These are phyloP conservation scores for Leptothorax acervorum DNA, from an alignment of 2,888 invertebrate genomes.

Conservation along the genomic window DNA sequence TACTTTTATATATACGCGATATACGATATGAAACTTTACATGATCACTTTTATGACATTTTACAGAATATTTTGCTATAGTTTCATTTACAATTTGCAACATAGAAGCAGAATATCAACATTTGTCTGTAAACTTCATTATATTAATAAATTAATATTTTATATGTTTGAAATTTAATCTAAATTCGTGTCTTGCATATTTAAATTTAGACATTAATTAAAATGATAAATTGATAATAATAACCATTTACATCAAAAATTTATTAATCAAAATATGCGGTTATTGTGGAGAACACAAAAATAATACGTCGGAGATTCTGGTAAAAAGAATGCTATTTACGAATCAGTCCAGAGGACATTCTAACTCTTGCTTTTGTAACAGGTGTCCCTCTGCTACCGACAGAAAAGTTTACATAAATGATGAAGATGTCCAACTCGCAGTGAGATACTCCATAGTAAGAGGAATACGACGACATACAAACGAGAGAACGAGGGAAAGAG, in stretches of 20 bases:
- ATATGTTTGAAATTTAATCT: neutral
- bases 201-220: neutral
- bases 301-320: neutral
- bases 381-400: conserved; percentile 53
- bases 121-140: neutral
- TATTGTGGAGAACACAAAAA: neutral
- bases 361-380: conserved; percentile 43
- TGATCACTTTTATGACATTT: conserved; percentile 70
- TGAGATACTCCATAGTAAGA: conserved; percentile 38
- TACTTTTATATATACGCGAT: conserved; percentile 62
- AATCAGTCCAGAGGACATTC: neutral
- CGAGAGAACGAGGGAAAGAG: conserved; percentile 71
- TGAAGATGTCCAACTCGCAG: conserved; percentile 57
- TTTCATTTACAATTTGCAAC: neutral
- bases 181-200: neutral
- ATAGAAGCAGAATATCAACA: neutral
- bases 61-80: neutral
- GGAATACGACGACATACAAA: conserved; percentile 53
- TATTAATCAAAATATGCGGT: neutral
- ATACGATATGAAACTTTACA: conserved; percentile 59
- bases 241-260: neutral
- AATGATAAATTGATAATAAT: neutral
- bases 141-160: neutral
- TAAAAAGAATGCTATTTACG: neutral
- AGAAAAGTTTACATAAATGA: conserved; percentile 61